phyloP scores from a whole-genome alignment of 1,140 invertebrate species.

The Ladona fulva region DNA sequence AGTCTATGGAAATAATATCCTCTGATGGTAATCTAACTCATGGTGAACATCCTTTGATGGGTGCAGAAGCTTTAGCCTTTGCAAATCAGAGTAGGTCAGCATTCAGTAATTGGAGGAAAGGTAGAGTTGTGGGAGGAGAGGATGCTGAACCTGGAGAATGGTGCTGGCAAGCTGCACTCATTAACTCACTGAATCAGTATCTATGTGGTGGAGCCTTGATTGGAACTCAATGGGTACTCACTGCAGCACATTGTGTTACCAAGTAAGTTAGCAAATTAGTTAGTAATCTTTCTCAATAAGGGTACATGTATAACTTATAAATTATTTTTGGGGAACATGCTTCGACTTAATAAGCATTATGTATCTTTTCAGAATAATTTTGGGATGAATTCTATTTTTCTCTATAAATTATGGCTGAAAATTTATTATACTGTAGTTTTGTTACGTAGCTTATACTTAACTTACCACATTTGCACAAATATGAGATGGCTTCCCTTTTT shows the following conservation, averaged over 20 bases:
- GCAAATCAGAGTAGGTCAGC: not conserved
- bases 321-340: too few relatives aligned
- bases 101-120: constrained; percentile 34
- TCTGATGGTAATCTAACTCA: not conserved
- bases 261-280: constrained; percentile 70
- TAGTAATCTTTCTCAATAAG: too few relatives aligned
- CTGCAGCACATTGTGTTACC: constrained; percentile 91
- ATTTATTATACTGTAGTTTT: too few relatives aligned
- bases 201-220: constrained; percentile 92
- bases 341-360: too few relatives aligned
- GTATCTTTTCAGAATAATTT: too few relatives aligned
- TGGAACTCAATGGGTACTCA: constrained; percentile 88
- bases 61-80: not conserved
- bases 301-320: too few relatives aligned
- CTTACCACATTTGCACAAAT: too few relatives aligned
- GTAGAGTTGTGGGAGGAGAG: constrained; percentile 79
- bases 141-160: constrained; percentile 83
- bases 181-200: constrained; percentile 89
- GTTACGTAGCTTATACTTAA: too few relatives aligned
- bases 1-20: not conserved
- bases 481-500: too few relatives aligned
- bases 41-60: not conserved
- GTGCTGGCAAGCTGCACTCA: constrained; percentile 92
- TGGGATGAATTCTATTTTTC: too few relatives aligned
- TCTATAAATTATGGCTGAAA: too few relatives aligned